A percentile compares a stretch with the other conserved stretches of the same genome.
Conservation (phyloP, 2,113 vertebrate genomes). For the Amblyopsis rosae region DNA sequence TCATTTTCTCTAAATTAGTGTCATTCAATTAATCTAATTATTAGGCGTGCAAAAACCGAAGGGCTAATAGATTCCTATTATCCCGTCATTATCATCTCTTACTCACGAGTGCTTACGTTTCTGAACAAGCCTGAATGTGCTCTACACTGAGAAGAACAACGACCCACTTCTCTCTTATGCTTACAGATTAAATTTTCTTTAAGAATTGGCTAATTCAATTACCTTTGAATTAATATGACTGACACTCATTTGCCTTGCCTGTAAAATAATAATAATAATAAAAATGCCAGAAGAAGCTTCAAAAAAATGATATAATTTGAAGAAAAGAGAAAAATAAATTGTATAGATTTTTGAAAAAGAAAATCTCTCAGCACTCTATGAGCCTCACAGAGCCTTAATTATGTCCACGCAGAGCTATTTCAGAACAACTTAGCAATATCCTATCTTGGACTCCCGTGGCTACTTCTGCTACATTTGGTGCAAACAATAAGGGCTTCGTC, state of each 20-base stretch:
- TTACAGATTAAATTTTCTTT: conserved; percentile 32
- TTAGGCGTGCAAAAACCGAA: conserved; percentile 73
- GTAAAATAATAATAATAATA: conserved; percentile 37
- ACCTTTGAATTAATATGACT: conserved; percentile 57
- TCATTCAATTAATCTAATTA: conserved; percentile 81
- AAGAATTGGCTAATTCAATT: conserved; percentile 20
- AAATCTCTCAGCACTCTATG: conserved; percentile 34
- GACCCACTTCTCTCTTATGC: conserved; percentile 23
- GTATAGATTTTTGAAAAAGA: conserved; percentile 30
- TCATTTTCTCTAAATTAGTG: conserved; percentile 75
- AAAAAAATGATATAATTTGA: conserved; percentile 15
- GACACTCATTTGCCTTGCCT: conserved; percentile 43
- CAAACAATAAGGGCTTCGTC: conserved; percentile 74
- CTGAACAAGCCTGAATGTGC: conserved; percentile 26
- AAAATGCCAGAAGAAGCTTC: conserved; percentile 57
- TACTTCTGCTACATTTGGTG: conserved; percentile 78
- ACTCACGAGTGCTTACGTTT: conserved; percentile 64
- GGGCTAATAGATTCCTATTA: conserved; percentile 76
- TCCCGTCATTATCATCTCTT: conserved; percentile 67
- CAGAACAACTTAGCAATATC: conserved; percentile 47
- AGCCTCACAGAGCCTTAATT: conserved; percentile 32
- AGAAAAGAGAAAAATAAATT: not conserved
- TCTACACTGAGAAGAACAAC: conserved; percentile 32
- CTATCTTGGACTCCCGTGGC: conserved; percentile 63
- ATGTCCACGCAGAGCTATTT: conserved; percentile 58